These are phyloP conservation scores for Lamprologus ornatipinnis DNA, from an alignment of 2,113 vertebrate species.

Conservation along the genomic window DNA sequence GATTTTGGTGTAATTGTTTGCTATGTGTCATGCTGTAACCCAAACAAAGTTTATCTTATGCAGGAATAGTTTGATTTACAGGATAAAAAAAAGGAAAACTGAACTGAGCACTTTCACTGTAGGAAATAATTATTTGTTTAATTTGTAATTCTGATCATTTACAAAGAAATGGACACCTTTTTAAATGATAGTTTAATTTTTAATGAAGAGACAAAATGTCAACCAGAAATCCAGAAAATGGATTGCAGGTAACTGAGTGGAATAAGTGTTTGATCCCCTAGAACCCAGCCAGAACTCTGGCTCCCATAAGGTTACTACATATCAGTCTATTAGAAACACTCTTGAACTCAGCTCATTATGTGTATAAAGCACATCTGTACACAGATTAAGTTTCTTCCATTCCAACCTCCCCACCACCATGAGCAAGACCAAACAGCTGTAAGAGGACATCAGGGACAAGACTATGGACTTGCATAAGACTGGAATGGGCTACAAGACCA, in stretches of 20 bases:
- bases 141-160: background rate
- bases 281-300: background rate
- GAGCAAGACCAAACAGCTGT: background rate
- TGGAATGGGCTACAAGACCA: background rate
- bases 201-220: background rate
- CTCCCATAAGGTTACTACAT: background rate
- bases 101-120: background rate
- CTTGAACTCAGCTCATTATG: background rate
- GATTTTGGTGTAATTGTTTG: background rate
- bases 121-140: background rate
- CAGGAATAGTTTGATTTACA: background rate
- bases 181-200: background rate
- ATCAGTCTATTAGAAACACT: background rate
- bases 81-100: background rate
- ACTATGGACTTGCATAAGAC: background rate
- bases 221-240: background rate
- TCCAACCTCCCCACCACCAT: background rate
- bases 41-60: background rate
- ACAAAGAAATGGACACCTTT: background rate
- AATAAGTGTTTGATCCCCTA: background rate
- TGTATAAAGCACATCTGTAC: background rate
- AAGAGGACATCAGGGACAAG: background rate
- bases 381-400: background rate
- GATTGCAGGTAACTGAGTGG: background rate
- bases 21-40: background rate